These are phyloP conservation scores for Dromococcyx pavoninus DNA, from an alignment of 2,797 vertebrate genomes.

Conservation along the genomic window DNA sequence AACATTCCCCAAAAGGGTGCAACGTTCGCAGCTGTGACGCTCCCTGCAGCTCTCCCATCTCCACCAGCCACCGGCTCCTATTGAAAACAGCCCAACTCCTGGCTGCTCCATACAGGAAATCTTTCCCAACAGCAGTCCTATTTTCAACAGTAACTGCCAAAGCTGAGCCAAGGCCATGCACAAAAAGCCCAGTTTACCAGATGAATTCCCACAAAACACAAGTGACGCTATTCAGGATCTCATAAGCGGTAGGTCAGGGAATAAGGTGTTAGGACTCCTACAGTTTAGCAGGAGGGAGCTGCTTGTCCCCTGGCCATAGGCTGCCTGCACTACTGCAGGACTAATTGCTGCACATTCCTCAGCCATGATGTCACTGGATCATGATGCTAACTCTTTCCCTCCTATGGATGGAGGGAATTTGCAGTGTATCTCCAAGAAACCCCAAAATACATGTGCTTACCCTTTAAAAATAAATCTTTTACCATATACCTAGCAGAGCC, in stretches of 20 bases:
- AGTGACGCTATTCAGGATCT: constrained; percentile 55
- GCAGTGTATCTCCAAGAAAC: constrained; percentile 47
- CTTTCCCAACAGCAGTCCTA: constrained; percentile 45
- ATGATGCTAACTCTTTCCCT: constrained; percentile 49
- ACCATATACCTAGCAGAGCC: constrained; percentile 64
- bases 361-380: constrained; percentile 63
- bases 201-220: constrained; percentile 52
- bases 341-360: constrained; percentile 78
- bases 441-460: constrained; percentile 68
- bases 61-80: background rate
- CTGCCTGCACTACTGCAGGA: constrained; percentile 63
- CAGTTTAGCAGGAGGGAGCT: constrained; percentile 56
- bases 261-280: constrained; percentile 62
- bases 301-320: constrained; percentile 43
- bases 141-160: constrained; percentile 13
- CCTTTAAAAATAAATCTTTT: constrained; percentile 36
- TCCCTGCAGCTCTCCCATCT: constrained; percentile 16
- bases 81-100: constrained; percentile 37
- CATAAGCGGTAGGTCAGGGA: constrained; percentile 55
- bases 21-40: background rate
- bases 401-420: constrained; percentile 58
- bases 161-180: constrained; percentile 14
- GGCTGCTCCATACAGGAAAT: constrained; percentile 3
- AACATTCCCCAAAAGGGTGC: background rate
- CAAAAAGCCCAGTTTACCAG: constrained; percentile 58